Evolutionary conservation across 2,797 vertebrate species (phyloP), one percentile per base, ranked within the genome.

Genomic region (Neopelma chrysocephalum): DNA sequence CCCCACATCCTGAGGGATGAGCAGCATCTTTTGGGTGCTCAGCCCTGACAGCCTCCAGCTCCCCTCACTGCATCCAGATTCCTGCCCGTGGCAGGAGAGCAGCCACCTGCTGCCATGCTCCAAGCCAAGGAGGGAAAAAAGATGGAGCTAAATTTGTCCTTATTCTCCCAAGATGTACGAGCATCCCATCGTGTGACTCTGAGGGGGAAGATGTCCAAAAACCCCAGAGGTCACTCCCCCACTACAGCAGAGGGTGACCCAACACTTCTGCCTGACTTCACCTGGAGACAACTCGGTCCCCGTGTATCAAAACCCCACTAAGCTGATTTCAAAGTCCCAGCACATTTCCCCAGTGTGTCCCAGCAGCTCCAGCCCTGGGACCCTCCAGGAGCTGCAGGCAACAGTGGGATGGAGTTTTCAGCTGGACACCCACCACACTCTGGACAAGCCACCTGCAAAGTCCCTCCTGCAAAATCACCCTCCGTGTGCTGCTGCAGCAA

Each of bases 231-330:
- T 11, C 15, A 14, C 12, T 69, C 34, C 31, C 27, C 65, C 40
- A 6, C 12, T 21, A 3, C n/a, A 26, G 64, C 62, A 20, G 26
- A 11, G 12, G 18, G 34, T 19, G 87, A 60, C 15, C 20, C 0
- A 0, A 26, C 1, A 2, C 50, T 12, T 9, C 69, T 15, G 26
- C 16, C 48, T 1, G 1, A 19, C 31, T 61, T 75, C 80, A 34
- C 1, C 26, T 4, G 6, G n/a, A n/a, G 29, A 29, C 11, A 31
- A 8, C 9, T 3, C 3, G 6, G 4, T 34, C 9, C 73, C 9
- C 3, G 0, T 0, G 0, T 3, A 34, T 8, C 31, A 29, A 47
- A 69, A 9, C 0, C 5, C 4, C 50, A 48, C 23, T 3, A 36
- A 92, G 15, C 12, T 22, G 2, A 9, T 16, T n/a, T 29, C 25